A percentile compares a stretch with the other conserved stretches of the same genome.
Conservation (phyloP, 2,113 vertebrate genomes). For the Tragelaphus scriptus region DNA sequence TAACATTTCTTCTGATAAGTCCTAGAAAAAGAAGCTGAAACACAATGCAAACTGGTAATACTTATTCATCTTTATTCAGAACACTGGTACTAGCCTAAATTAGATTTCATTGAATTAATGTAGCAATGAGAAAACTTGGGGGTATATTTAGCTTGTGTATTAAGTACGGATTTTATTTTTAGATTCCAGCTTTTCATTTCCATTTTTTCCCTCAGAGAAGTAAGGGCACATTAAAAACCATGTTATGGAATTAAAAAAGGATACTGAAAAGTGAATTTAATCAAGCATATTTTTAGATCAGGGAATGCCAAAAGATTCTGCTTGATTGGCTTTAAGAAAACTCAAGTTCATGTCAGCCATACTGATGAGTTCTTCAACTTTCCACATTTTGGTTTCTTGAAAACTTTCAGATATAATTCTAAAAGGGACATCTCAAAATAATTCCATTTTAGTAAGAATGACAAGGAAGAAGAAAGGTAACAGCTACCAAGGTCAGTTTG, state of each 20-base stretch:
- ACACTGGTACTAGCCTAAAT: background rate
- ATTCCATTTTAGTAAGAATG: background rate
- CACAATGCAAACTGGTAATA: slow-evolving; percentile 21
- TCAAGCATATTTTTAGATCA: slow-evolving; percentile 37
- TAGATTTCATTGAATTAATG: slow-evolving; percentile 50
- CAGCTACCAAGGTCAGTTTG: background rate
- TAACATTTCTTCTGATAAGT: slow-evolving; percentile 32
- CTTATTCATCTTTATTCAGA: slow-evolving; percentile 47
- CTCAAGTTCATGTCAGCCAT: background rate
- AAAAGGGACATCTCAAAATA: background rate
- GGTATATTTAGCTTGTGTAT: slow-evolving; percentile 59
- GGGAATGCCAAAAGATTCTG: background rate
- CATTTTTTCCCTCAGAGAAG: slow-evolving; percentile 42
- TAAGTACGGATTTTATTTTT: slow-evolving; percentile 69
- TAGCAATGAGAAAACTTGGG: slow-evolving; percentile 36
- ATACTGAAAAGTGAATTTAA: slow-evolving; percentile 37
- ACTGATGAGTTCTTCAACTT: background rate
- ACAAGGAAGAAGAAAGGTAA: background rate
- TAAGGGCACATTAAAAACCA: slow-evolving; percentile 31
- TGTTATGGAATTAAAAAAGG: background rate
- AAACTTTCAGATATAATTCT: background rate
- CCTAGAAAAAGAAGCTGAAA: background rate
- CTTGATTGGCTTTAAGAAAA: background rate
- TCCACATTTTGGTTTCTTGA: background rate
- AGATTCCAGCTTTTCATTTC: slow-evolving; percentile 59